These are phyloP conservation scores for Spialia ferax DNA, from an alignment of 2,888 invertebrate species.

Conservation along the genomic window DNA sequence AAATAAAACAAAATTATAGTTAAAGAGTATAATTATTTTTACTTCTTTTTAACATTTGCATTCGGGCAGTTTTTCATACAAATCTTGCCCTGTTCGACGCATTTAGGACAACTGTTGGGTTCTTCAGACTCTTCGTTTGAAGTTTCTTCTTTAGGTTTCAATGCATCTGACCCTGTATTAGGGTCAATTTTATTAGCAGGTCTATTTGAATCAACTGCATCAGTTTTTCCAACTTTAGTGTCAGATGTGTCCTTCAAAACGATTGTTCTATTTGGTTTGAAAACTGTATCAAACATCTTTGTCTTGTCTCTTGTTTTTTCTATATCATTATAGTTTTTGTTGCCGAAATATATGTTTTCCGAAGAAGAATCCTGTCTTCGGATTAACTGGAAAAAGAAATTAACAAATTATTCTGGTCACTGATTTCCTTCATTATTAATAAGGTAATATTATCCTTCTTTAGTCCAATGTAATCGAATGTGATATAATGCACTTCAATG, in stretches of 20 bases:
- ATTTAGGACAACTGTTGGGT: constrained; percentile 55
- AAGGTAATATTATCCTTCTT: no score
- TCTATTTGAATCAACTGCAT: not conserved
- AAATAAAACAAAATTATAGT: not conserved
- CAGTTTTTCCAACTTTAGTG: not conserved
- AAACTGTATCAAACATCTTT: not conserved
- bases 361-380: constrained; percentile 37
- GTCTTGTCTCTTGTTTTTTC: not conserved
- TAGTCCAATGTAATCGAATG: no score
- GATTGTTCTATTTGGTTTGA: constrained; percentile 7
- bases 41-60: constrained; percentile 38
- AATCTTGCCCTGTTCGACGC: constrained; percentile 55
- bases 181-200: not conserved
- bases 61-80: constrained; percentile 61
- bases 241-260: constrained; percentile 25
- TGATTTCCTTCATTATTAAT: no score
- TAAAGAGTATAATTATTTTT: not conserved
- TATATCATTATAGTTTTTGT: constrained; percentile 6
- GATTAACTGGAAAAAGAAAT: constrained; percentile 36
- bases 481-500: no score
- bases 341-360: constrained; percentile 43
- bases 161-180: not conserved
- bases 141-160: constrained; percentile 9
- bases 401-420: not conserved
- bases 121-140: not conserved